Conservation (phyloP, 2,888 invertebrate genomes). For the Epiperipatus broadwayi region DNA sequence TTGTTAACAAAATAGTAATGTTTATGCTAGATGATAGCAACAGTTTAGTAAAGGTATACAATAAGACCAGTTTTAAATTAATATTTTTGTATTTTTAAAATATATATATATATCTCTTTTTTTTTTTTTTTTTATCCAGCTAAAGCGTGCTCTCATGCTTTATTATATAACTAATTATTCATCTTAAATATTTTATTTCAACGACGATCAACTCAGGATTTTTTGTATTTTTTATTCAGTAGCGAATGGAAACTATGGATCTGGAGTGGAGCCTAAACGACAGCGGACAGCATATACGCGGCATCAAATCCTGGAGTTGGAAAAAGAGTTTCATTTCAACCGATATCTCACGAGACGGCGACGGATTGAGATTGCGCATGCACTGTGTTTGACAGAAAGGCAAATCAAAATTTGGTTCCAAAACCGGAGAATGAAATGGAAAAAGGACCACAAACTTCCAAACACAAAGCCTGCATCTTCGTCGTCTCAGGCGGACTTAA, state of each 20-base stretch:
- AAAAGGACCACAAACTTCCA: conserved; percentile 68
- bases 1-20: too few species aligned
- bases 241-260: conserved; percentile 71
- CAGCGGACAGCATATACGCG: conserved; percentile 92
- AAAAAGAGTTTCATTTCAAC: conserved; percentile 95
- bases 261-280: conserved; percentile 84
- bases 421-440: conserved; percentile 58
- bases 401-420: conserved; percentile 81
- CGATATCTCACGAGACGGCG: conserved; percentile 81
- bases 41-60: too few species aligned
- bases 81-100: too few species aligned
- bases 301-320: conserved; percentile 89
- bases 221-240: conserved; percentile 23
- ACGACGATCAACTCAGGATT: too few species aligned
- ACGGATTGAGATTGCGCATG: conserved; percentile 91
- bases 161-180: too few species aligned
- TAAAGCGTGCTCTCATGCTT: too few species aligned
- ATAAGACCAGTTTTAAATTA: too few species aligned
- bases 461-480: conserved; percentile 49
- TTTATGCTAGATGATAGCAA: too few species aligned
- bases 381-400: conserved; percentile 71
- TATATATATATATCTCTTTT: too few species aligned
- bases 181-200: too few species aligned
- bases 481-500: too few species aligned
- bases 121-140: too few species aligned